Base-by-base conservation (phyloP, 2,797 vertebrate genomes). In the Enteromius anoplus region DNA sequence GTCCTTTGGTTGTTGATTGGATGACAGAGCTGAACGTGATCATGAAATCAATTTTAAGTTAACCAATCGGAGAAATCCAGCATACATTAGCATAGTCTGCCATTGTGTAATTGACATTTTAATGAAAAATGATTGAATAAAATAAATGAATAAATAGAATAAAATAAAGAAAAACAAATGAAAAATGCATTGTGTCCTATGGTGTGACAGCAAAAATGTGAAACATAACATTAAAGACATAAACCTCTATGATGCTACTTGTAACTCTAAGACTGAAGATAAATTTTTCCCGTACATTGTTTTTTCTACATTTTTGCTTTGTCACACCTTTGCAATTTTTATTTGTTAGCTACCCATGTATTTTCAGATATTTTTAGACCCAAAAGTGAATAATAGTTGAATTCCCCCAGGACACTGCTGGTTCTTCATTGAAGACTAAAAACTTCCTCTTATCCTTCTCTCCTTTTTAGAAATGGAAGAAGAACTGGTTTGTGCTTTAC, bases 401-500 rank as follows among this genome's bases (percentile, higher is more conserved):
- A 60, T 55, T 23, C 21, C 11, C 32, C 21, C 55, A 29, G 47
- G 8, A 47, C 23, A n/a, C 45, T 40, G 29, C 32, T 32, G 32
- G 40, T 15, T 53, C 45, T 82, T 51, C 45, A 64, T 79, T 32
- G 69, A 42, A 64, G 17, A 17, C 0, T 65, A 21, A 17, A n/a
- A 71, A 23, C 45, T 3, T 55, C 15, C n/a, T 29, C 10, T 72
- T 72, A n/a, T 73, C 29, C 23, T 53, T 51, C n/a, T 55, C 8
- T 42, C 14, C 10, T 37, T 81, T 64, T 83, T 89, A 99, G 97
- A 96, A 96, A 89, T 99, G 98, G 98, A 98, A 96, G 93, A 97
- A 97, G 92, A 97, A 95, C 91, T 98, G 97, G 96, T 97, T 97
- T 2, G 96, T 96, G 84, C 93, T 99, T 17, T 98, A 96, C 90